Evolutionary conservation across 1,140 invertebrate genomes (phyloP).

Genomic region (Ceratina calcarata): DNA sequence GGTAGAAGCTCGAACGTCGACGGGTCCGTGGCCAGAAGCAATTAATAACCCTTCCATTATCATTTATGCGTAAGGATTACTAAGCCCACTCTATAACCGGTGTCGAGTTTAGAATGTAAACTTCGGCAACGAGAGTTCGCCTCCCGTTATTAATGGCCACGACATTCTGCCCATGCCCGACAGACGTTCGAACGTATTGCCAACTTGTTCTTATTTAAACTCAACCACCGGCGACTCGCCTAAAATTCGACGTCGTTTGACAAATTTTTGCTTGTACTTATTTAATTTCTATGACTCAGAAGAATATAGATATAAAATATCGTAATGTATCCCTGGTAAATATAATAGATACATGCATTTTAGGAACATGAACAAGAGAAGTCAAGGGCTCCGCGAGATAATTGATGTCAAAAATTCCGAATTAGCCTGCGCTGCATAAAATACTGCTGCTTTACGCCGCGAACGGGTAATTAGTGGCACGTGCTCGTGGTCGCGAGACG

Average conservation of each 20-base stretch:
- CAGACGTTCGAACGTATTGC: conserved; percentile 3
- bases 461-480: conserved; percentile 64
- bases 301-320: too few relatives aligned
- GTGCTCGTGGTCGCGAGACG: conserved; percentile 55
- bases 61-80: conserved; percentile 64
- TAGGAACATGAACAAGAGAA: too few relatives aligned
- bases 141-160: conserved; percentile 45
- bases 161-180: conserved; percentile 1
- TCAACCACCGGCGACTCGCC: neutral
- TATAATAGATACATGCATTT: too few relatives aligned
- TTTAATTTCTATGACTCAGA: too few relatives aligned
- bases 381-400: conserved; percentile 14
- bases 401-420: conserved; percentile 59
- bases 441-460: conserved; percentile 56
- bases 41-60: conserved; percentile 67
- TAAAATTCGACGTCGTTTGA: conserved; percentile 14
- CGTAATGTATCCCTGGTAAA: too few relatives aligned
- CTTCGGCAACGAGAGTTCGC: conserved; percentile 19
- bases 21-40: conserved; percentile 56
- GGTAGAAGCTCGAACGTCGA: conserved; percentile 58
- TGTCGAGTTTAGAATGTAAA: conserved; percentile 41
- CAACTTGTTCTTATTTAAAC: neutral
- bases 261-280: neutral
- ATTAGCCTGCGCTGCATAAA: conserved; percentile 48
- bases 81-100: conserved; percentile 37